A percentile compares a stretch with the other conserved stretches of the same genome.
phyloP scores from a whole-genome alignment of 2,113 vertebrate species.

The Phyllostomus hastatus region DNA sequence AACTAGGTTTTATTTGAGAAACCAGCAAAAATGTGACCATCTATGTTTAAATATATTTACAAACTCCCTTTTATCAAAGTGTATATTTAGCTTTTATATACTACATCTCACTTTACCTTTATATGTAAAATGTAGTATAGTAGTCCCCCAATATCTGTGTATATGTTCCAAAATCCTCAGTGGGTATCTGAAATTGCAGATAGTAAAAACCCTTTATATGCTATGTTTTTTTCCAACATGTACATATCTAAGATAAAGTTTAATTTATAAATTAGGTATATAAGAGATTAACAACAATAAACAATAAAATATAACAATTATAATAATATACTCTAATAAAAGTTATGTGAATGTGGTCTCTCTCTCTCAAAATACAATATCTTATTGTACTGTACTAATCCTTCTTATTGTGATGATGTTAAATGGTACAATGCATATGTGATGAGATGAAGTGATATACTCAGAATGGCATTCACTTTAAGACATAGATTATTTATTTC shows the following conservation, averaged over 20 bases:
- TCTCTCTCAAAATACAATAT: background rate
- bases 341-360: background rate
- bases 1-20: background rate
- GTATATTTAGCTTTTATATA: background rate
- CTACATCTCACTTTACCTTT: background rate
- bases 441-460: background rate
- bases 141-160: background rate
- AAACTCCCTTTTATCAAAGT: background rate
- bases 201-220: background rate
- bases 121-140: background rate
- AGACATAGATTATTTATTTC: background rate
- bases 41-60: background rate
- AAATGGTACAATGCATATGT: background rate
- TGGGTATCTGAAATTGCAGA: background rate
- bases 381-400: background rate
- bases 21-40: background rate
- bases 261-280: background rate
- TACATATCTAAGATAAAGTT: background rate
- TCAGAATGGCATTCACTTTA: background rate
- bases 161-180: background rate
- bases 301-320: background rate
- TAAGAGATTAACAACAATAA: background rate
- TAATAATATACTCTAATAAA: background rate
- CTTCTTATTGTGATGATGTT: background rate
- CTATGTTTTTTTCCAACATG: background rate